Conservation (phyloP, 2,888 invertebrate genomes). For the Thymelicus lineola region DNA sequence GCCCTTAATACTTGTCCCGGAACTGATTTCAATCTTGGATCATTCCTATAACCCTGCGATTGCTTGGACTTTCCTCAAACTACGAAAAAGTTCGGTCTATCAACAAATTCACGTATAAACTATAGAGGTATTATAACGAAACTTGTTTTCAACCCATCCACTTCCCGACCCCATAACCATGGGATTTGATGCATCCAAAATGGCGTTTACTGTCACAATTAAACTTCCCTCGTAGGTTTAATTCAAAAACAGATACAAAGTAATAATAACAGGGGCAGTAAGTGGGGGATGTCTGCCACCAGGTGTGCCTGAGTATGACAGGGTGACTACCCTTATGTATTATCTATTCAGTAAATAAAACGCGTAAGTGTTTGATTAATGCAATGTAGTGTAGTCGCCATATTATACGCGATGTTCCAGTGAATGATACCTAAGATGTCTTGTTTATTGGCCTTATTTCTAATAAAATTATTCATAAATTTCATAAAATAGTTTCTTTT, state of each 20-base stretch:
- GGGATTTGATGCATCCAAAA: conserved; percentile 75
- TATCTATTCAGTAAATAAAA: conserved; percentile 44
- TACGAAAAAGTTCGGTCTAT: not conserved
- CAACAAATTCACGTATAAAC: not conserved
- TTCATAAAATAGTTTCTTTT: too few species aligned
- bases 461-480: too few species aligned
- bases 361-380: conserved; percentile 64
- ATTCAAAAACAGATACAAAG: conserved; percentile 84
- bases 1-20: too few species aligned
- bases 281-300: conserved; percentile 71
- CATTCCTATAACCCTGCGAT: too few species aligned
- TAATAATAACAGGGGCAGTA: conserved; percentile 77
- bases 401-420: too few species aligned
- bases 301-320: conserved; percentile 71
- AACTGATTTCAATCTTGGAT: too few species aligned
- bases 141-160: conserved; percentile 17
- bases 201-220: conserved; percentile 80
- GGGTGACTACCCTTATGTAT: conserved; percentile 75
- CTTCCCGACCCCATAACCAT: conserved; percentile 26
- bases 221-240: conserved; percentile 78
- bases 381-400: conserved; percentile 47
- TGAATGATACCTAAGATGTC: too few species aligned
- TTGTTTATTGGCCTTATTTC: too few species aligned
- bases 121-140: conserved; percentile 8
- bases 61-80: too few species aligned